Evolutionary conservation across 1,140 invertebrate genomes (phyloP), one percentile per base, ranked within the genome.

Genomic region (Leucophenga varia): DNA sequence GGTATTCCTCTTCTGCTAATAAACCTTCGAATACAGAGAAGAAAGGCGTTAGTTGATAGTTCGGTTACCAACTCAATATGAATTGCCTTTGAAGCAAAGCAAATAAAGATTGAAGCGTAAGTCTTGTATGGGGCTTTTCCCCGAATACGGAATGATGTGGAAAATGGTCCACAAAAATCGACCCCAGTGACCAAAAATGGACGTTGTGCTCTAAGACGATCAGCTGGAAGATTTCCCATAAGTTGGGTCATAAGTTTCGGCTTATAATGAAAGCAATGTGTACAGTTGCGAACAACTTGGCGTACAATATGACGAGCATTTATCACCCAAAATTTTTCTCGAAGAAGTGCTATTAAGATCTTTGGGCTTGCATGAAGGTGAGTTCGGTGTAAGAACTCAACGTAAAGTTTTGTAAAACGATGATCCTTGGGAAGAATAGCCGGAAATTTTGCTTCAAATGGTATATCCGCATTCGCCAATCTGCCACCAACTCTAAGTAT

Each of bases 11-110:
- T 39, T 8, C 57, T 41, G 6, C 35, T 43, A 3, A 49, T 21
- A 13, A 72, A 68, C 2, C 59, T 42, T 14, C 45, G 28, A 17
- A 59, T 46, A 0, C 52, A 54, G 6, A 34, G 37, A 2, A 64
- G 10, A 32, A 72, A 64, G 0, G 22, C 39, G 1, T 45, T 39
- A 2, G 53, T 39, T 0, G 59, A 47, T 2, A 64, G 52, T 13
- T 67, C 53, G 2, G 38, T 30, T 3, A 61, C 59, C 0, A 48
- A 25, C 37, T 73, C 68, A 0, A 72, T 31, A 49, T 72, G 61
- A 4, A 71, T 52, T 7, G 67, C 69, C 37, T 64, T 67, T 5
- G 57, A 56, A 1, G 46, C 13, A 7, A 61, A 45, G 36, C 57
- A 64, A 2, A 53, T 41, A 25, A 68, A 64, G 0, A 59, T 28